Conservation (phyloP, 92 coral and sea anemone species). For the Zoanthus gigantus region DNA sequence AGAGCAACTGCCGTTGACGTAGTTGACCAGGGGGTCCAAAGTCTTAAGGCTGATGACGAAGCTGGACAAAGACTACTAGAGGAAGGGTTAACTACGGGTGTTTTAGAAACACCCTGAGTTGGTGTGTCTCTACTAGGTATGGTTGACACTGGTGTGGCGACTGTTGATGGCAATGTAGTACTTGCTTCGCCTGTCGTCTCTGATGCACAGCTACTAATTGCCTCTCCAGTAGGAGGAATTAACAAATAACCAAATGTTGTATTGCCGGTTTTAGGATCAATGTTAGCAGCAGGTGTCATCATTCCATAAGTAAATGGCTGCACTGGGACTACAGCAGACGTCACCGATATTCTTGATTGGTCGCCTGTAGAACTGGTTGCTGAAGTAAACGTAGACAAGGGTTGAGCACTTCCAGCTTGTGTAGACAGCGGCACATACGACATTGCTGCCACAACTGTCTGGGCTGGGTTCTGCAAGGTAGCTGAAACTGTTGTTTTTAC, state of each 20-base stretch:
- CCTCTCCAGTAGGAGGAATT: constrained; percentile 31
- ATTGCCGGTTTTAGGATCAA: constrained; percentile 49
- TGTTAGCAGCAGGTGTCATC: constrained; percentile 42
- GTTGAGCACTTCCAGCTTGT: constrained; percentile 49
- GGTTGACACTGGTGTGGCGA: not conserved
- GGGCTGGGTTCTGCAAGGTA: constrained; percentile 44
- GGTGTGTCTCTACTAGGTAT: not conserved
- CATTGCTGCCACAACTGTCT: constrained; percentile 69
- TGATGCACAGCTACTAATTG: constrained; percentile 12
- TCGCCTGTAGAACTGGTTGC: constrained; percentile 45
- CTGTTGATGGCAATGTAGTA: not conserved
- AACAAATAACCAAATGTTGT: constrained; percentile 38
- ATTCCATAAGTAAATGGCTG: constrained; percentile 41
- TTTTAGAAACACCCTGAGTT: constrained; percentile 8
- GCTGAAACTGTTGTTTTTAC: constrained; percentile 51
- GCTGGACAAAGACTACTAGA: constrained; percentile 5
- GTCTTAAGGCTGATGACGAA: not conserved
- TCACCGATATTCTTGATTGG: constrained; percentile 29
- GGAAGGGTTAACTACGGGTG: constrained; percentile 34
- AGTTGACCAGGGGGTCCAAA: constrained; percentile 49
- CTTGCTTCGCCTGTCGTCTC: not conserved
- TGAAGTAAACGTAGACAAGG: constrained; percentile 52
- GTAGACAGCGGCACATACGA: constrained; percentile 57
- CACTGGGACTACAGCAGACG: not conserved
- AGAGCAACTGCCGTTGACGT: constrained; percentile 7